Evolutionary conservation across 2,888 invertebrate species (phyloP).

Genomic region (Nemotelus pantherinus): DNA sequence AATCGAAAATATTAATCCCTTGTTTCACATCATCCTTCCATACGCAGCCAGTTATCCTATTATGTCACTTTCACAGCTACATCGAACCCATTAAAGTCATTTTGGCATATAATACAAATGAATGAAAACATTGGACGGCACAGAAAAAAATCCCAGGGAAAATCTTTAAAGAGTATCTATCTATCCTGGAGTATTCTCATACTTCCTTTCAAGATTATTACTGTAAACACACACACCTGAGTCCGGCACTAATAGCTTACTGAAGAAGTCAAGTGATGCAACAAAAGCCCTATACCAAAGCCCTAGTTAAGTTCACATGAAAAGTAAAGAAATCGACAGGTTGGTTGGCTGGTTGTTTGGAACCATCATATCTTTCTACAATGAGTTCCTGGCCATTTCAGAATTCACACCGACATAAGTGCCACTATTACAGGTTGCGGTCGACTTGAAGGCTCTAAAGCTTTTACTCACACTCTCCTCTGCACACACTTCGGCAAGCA

Average conservation of each 20-base stretch:
- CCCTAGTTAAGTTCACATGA: too few relatives aligned
- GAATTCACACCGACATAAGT: not conserved
- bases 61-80: constrained; percentile 24
- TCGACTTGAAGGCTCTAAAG: not conserved
- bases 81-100: constrained; percentile 30
- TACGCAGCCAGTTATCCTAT: constrained; percentile 10
- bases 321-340: too few relatives aligned
- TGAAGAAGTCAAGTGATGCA: constrained; percentile 31
- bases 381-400: not conserved
- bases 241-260: constrained; percentile 39
- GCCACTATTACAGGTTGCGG: constrained; percentile 6
- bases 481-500: not conserved
- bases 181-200: not conserved
- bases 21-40: not conserved
- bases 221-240: constrained; percentile 42
- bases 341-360: too few relatives aligned
- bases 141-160: not conserved
- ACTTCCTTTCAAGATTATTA: constrained; percentile 36
- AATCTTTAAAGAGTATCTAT: too few relatives aligned
- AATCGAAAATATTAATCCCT: too few relatives aligned
- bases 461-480: constrained; percentile 15
- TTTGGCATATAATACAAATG: constrained; percentile 31
- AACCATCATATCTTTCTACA: too few relatives aligned
- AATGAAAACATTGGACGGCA: not conserved
- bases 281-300: not conserved